phyloP scores from a whole-genome alignment of 2,113 vertebrate species.

The Excalfactoria chinensis region DNA sequence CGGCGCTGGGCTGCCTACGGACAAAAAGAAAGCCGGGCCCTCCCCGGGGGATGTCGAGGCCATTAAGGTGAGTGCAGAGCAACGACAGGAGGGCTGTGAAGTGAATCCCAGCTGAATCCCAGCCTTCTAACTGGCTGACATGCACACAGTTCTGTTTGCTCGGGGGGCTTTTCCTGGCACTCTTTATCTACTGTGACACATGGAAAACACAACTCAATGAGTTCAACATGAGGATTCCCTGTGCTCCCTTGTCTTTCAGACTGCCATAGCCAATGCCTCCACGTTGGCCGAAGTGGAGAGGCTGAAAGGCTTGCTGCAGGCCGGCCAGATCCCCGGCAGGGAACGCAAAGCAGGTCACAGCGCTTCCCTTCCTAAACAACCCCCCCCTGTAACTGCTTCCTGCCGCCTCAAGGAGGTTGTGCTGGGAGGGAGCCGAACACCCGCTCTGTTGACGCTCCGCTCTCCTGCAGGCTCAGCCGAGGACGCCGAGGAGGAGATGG shows the following conservation, averaged over 20 bases:
- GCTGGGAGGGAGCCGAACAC: no score
- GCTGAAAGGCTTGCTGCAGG: constrained; percentile 92
- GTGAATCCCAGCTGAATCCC: neutral
- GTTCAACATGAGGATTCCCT: no score
- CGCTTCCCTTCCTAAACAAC: neutral
- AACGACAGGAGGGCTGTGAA: neutral
- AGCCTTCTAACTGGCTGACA: neutral
- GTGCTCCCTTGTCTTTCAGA: constrained; percentile 79
- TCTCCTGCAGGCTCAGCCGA: constrained; percentile 70
- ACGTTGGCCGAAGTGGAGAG: constrained; percentile 95
- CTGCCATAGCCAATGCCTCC: constrained; percentile 91
- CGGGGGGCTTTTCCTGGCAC: neutral
- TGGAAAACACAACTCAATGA: neutral
- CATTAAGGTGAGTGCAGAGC: constrained; percentile 86
- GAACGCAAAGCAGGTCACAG: constrained; percentile 85
- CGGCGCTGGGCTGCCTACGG: constrained; percentile 87
- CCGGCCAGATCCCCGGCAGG: constrained; percentile 93
- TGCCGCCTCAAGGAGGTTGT: no score
- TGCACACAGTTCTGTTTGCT: neutral
- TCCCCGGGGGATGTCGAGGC: constrained; percentile 94
- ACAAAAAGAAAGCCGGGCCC: constrained; percentile 92
- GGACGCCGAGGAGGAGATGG: constrained; percentile 85
- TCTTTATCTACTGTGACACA: neutral
- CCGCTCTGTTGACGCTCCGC: no score
- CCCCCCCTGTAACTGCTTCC: neutral